Evolutionary conservation across 1,140 invertebrate species (phyloP).

Genomic region (Hestina assimilis): DNA sequence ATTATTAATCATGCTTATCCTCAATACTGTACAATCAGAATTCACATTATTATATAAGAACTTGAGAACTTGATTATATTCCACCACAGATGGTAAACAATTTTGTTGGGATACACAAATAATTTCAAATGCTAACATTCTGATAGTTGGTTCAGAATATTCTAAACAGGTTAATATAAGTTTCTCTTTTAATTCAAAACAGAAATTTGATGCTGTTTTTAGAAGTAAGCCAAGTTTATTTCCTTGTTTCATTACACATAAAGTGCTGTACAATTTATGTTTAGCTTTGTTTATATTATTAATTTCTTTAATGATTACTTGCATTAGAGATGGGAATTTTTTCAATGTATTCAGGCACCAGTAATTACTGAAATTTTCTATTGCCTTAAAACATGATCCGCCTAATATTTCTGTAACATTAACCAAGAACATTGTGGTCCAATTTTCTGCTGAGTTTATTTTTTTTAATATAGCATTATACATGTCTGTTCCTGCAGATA

Average conservation of each 20-base stretch:
- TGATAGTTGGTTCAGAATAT: slow-evolving; percentile 47
- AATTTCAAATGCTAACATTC: slow-evolving; percentile 65
- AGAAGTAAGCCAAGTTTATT: slow-evolving; percentile 54
- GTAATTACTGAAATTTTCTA: slow-evolving; percentile 68
- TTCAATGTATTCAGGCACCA: slow-evolving; percentile 70
- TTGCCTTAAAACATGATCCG: slow-evolving; percentile 38
- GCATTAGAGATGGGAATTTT: slow-evolving; percentile 53
- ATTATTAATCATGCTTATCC: slow-evolving; percentile 61
- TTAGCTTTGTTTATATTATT: slow-evolving; percentile 29
- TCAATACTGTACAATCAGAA: slow-evolving; percentile 64
- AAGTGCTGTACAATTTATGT: slow-evolving; percentile 44
- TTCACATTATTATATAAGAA: slow-evolving; percentile 67
- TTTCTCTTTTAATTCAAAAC: slow-evolving; percentile 21
- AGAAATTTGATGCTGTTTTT: slow-evolving; percentile 32
- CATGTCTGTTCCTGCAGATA: slow-evolving; percentile 71
- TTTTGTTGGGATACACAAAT: slow-evolving; percentile 54
- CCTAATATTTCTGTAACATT: slow-evolving; percentile 41
- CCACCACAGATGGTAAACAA: slow-evolving; percentile 38
- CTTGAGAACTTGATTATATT: slow-evolving; percentile 51
- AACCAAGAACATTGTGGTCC: slow-evolving; percentile 53
- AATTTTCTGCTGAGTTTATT: slow-evolving; percentile 45
- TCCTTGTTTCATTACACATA: slow-evolving; percentile 60
- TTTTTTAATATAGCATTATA: slow-evolving; percentile 67
- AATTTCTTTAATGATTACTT: slow-evolving; percentile 38
- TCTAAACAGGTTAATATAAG: slow-evolving; percentile 37